Percentiles rank a stretch among this genome's conserved stretches.
phyloP scores from a whole-genome alignment of 2,888 invertebrate genomes.

The Acronicta psi region DNA sequence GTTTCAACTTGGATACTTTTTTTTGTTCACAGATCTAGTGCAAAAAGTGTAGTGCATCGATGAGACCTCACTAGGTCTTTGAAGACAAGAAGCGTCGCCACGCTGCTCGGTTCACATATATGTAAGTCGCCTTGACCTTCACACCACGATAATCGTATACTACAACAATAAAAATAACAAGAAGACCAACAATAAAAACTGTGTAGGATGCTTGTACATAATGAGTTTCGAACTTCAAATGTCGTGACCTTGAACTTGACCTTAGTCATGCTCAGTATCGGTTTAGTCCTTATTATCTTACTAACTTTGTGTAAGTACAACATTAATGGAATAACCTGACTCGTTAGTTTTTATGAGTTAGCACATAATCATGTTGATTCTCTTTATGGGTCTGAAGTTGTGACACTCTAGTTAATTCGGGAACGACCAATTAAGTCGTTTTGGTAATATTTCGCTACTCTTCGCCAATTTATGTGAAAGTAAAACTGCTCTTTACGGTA shows the following conservation, averaged over 20 bases:
- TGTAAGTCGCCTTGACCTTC: slow-evolving; percentile 70
- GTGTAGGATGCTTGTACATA: slow-evolving; percentile 37
- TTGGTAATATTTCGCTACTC: slow-evolving; percentile 17
- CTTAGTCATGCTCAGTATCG: slow-evolving; percentile 10
- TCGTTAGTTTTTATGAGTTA: slow-evolving; percentile 5
- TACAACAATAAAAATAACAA: slow-evolving; percentile 22
- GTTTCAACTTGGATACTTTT: slow-evolving; percentile 8
- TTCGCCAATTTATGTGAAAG: slow-evolving; percentile 24
- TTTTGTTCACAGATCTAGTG: slow-evolving; percentile 74
- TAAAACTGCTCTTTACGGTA: slow-evolving; percentile 12
- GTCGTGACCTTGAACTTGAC: slow-evolving; percentile 52
- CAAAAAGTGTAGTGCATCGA: slow-evolving; percentile 75
- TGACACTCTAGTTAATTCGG: slow-evolving; percentile 24
- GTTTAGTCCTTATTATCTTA: neutral
- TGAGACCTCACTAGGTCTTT: slow-evolving; percentile 75
- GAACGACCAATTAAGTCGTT: slow-evolving; percentile 25
- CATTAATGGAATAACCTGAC: neutral
- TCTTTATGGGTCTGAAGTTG: slow-evolving; percentile 2
- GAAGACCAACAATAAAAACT: slow-evolving; percentile 18
- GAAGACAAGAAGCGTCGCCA: slow-evolving; percentile 72
- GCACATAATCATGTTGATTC: neutral
- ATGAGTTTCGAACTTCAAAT: slow-evolving; percentile 32
- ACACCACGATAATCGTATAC: slow-evolving; percentile 1
- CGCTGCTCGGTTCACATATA: slow-evolving; percentile 77
- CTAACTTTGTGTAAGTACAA: neutral